Percentiles rank a stretch among this genome's conserved stretches.
phyloP scores from a whole-genome alignment of 2,113 vertebrate species.

The Anhinga anhinga region DNA sequence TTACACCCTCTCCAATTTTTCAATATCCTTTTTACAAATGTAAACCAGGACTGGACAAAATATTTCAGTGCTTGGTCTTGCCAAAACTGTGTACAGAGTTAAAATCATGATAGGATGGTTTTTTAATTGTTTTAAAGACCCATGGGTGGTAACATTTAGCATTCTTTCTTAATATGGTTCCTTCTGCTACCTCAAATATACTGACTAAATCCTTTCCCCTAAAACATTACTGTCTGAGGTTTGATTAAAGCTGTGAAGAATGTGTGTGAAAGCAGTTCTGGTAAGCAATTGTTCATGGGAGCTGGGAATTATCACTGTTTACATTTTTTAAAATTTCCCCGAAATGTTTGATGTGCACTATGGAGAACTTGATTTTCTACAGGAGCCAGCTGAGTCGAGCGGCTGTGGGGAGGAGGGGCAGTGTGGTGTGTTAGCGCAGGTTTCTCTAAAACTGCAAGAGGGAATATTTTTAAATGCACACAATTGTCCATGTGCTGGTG shows the following conservation, averaged over 20 bases:
- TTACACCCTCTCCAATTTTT: not conserved
- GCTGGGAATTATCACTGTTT: slow-evolving; percentile 43
- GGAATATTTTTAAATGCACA: not conserved
- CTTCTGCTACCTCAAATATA: not conserved
- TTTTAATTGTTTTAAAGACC: not conserved
- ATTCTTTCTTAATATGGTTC: not conserved
- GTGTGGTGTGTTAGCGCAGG: not conserved
- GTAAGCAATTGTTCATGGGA: slow-evolving; percentile 43
- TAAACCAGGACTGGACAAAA: not conserved
- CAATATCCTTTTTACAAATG: not conserved
- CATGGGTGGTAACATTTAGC: not conserved
- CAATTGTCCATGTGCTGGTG: not conserved
- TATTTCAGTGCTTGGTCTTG: not conserved
- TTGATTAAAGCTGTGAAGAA: slow-evolving; percentile 43
- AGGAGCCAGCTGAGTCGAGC: not conserved
- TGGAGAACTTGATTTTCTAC: not conserved
- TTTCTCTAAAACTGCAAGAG: not conserved
- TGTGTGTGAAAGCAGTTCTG: slow-evolving; percentile 37
- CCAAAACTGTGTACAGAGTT: not conserved
- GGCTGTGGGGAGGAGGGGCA: not conserved
- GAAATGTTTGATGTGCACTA: not conserved
- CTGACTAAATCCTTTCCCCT: slow-evolving; percentile 5
- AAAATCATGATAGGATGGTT: not conserved
- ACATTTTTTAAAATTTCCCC: not conserved
- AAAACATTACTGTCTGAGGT: not conserved